Conservation (phyloP, 2,797 vertebrate species). For the Melanogrammus aeglefinus region DNA sequence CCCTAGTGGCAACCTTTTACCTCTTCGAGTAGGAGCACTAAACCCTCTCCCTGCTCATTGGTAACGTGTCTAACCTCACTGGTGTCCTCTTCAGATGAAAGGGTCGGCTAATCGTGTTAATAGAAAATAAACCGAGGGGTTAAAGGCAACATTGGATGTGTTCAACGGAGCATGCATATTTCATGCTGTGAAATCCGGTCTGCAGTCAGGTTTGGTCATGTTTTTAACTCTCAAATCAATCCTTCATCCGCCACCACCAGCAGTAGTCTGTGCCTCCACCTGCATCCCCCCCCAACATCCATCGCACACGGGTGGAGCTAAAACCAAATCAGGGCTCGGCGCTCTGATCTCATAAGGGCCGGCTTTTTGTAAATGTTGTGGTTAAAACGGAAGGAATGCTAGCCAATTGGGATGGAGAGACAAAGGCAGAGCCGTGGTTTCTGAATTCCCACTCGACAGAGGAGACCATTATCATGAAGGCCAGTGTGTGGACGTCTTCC, state of each 20-base stretch:
- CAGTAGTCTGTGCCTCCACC: too few species aligned
- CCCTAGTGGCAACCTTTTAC: too few species aligned
- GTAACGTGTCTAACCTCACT: too few species aligned
- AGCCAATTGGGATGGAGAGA: not conserved
- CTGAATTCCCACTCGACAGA: not conserved
- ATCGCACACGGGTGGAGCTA: not conserved
- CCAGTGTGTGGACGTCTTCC: too few species aligned
- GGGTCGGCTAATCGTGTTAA: too few species aligned
- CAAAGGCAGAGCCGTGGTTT: not conserved
- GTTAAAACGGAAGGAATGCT: not conserved
- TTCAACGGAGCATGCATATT: too few species aligned
- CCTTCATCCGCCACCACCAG: not conserved
- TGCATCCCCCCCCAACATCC: not conserved
- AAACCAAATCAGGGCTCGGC: not conserved
- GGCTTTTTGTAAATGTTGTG: not conserved
- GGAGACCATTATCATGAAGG: not conserved
- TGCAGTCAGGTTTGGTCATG: not conserved
- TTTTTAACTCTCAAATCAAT: not conserved
- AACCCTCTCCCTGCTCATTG: not conserved
- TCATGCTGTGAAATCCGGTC: not conserved
- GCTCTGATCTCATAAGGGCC: not conserved
- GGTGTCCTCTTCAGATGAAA: too few species aligned
- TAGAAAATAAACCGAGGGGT: not conserved
- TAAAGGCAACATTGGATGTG: too few species aligned
- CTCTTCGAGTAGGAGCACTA: not conserved